These are phyloP conservation scores for Chiloscyllium punctatum DNA, from an alignment of 2,797 vertebrate genomes.

Conservation along the genomic window DNA sequence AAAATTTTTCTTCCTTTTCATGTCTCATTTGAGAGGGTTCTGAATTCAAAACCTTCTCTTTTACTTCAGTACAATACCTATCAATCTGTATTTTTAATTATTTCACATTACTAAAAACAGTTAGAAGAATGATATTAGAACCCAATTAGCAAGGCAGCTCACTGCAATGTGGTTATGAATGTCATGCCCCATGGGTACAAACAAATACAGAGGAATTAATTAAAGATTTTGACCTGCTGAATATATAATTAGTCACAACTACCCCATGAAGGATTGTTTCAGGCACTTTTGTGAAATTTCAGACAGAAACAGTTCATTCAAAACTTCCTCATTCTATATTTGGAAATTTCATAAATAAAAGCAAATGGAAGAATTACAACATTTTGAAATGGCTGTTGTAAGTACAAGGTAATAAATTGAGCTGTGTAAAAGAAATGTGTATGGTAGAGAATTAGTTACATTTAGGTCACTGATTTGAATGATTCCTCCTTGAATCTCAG, in stretches of 20 bases:
- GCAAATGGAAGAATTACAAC: background rate
- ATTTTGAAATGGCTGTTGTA: background rate
- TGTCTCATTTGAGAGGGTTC: background rate
- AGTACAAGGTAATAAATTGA: background rate
- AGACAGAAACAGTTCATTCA: background rate
- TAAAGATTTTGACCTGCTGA: constrained; percentile 12
- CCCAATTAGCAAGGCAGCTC: background rate
- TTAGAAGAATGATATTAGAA: background rate
- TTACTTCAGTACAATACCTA: background rate
- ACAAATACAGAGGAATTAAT: background rate
- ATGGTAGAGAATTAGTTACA: background rate
- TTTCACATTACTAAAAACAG: background rate
- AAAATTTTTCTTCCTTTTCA: background rate
- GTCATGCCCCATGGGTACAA: background rate
- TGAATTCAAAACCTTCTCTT: background rate
- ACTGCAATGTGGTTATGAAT: background rate
- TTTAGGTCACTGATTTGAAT: background rate
- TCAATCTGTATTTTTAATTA: background rate
- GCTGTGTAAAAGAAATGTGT: background rate
- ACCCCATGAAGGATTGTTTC: background rate
- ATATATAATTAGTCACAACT: constrained; percentile 20
- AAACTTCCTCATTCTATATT: background rate
- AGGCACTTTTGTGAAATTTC: background rate
- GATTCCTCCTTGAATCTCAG: background rate
- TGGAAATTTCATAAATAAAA: background rate